phyloP scores from a whole-genome alignment of 2,113 vertebrate species.

The Trogon surrucura region DNA sequence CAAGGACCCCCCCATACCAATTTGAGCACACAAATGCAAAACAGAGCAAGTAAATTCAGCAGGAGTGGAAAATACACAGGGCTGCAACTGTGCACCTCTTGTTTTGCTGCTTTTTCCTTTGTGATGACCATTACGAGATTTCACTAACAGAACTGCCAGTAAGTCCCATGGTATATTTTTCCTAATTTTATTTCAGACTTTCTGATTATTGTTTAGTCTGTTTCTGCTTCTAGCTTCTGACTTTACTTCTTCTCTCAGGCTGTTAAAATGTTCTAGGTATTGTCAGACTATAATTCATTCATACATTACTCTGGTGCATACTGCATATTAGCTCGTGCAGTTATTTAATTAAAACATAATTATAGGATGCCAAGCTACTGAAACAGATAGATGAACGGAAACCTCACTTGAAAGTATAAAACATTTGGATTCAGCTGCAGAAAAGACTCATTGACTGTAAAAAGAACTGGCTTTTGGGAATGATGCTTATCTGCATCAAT shows the following conservation, averaged over 20 bases:
- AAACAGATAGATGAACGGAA: constrained; percentile 35
- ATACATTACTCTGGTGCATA: background rate
- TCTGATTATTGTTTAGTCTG: background rate
- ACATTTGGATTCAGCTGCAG: constrained; percentile 6
- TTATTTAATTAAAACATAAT: constrained; percentile 67
- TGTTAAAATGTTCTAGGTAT: background rate
- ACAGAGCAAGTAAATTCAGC: background rate
- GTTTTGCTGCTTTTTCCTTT: background rate
- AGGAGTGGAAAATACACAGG: fast-evolving
- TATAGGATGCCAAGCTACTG: background rate
- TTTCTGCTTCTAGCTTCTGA: background rate
- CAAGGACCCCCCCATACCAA: fast-evolving
- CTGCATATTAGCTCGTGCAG: background rate
- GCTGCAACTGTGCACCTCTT: background rate
- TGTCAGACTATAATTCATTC: background rate
- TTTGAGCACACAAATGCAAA: background rate
- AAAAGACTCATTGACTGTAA: constrained; percentile 24
- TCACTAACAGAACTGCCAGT: background rate
- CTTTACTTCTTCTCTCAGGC: background rate
- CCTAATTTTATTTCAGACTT: background rate
- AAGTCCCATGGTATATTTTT: background rate
- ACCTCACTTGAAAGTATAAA: constrained; percentile 39
- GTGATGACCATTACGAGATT: background rate
- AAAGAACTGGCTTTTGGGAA: constrained; percentile 21
- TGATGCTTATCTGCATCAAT: constrained; percentile 35